Percentiles rank a stretch among this genome's conserved stretches.
These are phyloP conservation scores for Denticeps clupeoides DNA, from an alignment of 2,797 vertebrate species.

Conservation along the genomic window DNA sequence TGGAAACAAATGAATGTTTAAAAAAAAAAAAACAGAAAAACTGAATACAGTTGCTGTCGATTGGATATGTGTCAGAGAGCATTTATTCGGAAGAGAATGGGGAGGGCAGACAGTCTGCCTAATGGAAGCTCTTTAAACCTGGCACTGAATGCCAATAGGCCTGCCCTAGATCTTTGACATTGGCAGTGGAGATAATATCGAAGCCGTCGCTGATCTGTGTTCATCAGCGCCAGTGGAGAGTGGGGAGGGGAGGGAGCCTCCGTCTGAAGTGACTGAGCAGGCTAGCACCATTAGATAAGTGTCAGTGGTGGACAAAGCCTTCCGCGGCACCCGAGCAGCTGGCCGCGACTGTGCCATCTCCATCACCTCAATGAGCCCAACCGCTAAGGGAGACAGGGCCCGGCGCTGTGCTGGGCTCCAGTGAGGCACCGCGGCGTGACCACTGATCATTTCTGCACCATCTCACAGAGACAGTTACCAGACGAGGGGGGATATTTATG, in stretches of 20 bases:
- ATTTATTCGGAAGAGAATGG: not conserved
- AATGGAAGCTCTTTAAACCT: not conserved
- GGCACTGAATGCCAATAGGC: not conserved
- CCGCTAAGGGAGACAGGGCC: not conserved
- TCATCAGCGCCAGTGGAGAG: slow-evolving; percentile 2
- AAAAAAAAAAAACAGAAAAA: too few relatives aligned
- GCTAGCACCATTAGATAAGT: not conserved
- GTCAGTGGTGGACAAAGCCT: slow-evolving; percentile 6
- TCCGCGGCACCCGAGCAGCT: slow-evolving; percentile 5
- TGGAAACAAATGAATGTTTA: not conserved
- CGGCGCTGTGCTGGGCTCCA: not conserved
- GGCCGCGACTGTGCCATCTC: slow-evolving; percentile 7
- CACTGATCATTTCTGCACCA: too few relatives aligned
- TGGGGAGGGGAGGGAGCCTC: not conserved
- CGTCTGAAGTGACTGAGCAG: slow-evolving; percentile 10
- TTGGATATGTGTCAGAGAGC: too few relatives aligned
- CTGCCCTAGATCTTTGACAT: not conserved
- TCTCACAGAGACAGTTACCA: too few relatives aligned
- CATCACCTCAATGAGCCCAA: slow-evolving; percentile 1
- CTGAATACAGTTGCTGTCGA: too few relatives aligned
- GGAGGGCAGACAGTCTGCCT: not conserved
- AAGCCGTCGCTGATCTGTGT: not conserved
- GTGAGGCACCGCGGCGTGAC: not conserved
- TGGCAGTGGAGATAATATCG: not conserved
- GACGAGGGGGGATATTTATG: too few relatives aligned